Conservation (phyloP, 2,888 invertebrate species). For the Patella pellucida region DNA sequence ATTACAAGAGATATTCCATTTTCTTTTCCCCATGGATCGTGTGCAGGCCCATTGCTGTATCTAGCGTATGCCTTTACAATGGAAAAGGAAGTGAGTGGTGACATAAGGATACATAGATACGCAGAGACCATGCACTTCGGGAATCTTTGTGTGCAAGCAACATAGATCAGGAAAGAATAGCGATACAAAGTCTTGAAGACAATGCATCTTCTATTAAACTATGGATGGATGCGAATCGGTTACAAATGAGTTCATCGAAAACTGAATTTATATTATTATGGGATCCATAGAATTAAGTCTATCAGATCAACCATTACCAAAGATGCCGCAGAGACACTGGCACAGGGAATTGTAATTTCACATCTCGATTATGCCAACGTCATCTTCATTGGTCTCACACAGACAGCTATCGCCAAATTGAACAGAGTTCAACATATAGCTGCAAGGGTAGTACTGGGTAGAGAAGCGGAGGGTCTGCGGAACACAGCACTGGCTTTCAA, state of each 20-base stretch:
- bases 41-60: not conserved
- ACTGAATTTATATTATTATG: not conserved
- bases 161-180: not conserved
- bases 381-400: not conserved
- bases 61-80: conserved; percentile 11
- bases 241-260: not conserved
- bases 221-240: conserved; percentile 2
- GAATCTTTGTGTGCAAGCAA: not conserved
- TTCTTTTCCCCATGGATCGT: not conserved
- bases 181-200: too few species aligned
- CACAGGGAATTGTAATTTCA: not conserved
- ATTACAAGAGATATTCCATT: conserved; percentile 1
- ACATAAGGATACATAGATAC: not conserved
- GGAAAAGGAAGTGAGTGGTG: not conserved
- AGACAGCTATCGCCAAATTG: not conserved
- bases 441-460: conserved; percentile 1
- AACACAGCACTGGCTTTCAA: not conserved
- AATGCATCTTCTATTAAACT: too few species aligned
- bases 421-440: not conserved
- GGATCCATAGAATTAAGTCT: too few species aligned
- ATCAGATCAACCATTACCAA: too few species aligned
- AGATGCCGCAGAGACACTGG: not conserved
- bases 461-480: not conserved
- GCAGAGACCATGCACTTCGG: conserved; percentile 11
- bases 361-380: not conserved